Evolutionary conservation across 2,113 vertebrate species (phyloP), one percentile per base, ranked within the genome.

Genomic region (Ammodytes dubius): DNA sequence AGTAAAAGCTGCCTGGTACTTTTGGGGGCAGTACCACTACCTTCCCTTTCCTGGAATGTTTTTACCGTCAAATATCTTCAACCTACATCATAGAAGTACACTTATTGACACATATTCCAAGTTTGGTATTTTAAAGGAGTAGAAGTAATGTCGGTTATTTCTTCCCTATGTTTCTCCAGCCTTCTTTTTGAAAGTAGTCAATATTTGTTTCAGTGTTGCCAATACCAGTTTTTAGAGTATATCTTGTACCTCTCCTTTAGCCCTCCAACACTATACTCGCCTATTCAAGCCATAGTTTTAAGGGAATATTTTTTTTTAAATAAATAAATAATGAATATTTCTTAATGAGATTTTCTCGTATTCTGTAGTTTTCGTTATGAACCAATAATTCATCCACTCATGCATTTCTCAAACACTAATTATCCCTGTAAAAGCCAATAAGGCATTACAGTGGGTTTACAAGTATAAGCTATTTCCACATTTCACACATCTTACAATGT

Each of bases 401-500:
- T 39, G n/a, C 37, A 52, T 79, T 52, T 61, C 37, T 65, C 35
- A 49, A 65, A 57, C 59, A 40, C 17, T 71, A 74, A 86, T 69
- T 84, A 52, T 47, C 50, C 45, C 50, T 47, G 6, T 37, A 37
- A 70, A 64, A 58, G 68, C 63, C 68, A 80, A 47, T 72, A 70
- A 17, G 17, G 11, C 46, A 53, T 72, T 47, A 46, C 40, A 43
- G 56, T 57, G 61, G 59, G 39, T 64, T 45, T n/a, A 56, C 15
- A 17, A 15, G 39, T 69, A 64, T 72, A 60, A 52, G 54, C 53
- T 82, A 53, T 68, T 57, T 61, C 60, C 19, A 15, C 53, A 70
- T 80, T 85, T 73, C 40, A 67, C 68, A 81, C 39, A 10, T 53
- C 15, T 40, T 78, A 54, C 40, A 58, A 3, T 68, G 59, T 61